These are phyloP conservation scores for Ciconia stormi DNA, from an alignment of 2,113 vertebrate genomes.

Conservation along the genomic window DNA sequence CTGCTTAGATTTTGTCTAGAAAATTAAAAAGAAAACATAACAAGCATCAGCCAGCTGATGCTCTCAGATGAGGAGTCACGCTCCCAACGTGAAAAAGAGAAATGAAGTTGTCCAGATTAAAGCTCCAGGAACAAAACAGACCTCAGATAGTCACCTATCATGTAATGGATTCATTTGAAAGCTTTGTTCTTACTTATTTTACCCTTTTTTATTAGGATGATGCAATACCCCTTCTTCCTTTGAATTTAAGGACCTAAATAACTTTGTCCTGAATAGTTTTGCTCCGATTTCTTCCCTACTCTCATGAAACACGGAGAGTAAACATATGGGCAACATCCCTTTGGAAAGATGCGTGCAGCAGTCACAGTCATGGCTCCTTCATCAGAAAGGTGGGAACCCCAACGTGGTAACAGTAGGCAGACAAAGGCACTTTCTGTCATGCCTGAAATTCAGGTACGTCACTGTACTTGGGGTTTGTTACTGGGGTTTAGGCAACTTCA, in stretches of 20 bases:
- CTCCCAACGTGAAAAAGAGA: background rate
- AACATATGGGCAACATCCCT: background rate
- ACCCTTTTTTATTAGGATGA: background rate
- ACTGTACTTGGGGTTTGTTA: too few species aligned
- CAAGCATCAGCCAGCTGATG: background rate
- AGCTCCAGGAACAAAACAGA: background rate
- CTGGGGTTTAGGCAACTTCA: background rate
- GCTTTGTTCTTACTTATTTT: background rate
- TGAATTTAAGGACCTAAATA: background rate
- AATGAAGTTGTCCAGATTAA: background rate
- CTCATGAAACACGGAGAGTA: background rate
- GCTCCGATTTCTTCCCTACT: background rate
- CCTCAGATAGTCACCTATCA: background rate
- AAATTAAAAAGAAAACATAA: background rate
- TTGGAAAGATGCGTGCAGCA: background rate
- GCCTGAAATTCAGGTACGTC: background rate
- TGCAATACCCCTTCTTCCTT: background rate
- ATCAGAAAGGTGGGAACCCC: background rate
- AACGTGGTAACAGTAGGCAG: fast-evolving
- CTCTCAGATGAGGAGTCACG: background rate
- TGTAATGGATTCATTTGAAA: background rate
- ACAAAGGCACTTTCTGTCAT: background rate
- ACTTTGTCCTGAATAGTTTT: background rate
- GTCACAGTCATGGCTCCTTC: background rate
- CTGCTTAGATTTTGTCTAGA: background rate